A percentile compares a stretch with the other conserved stretches of the same genome.
phyloP scores from a whole-genome alignment of 2,797 vertebrate species.

The Triplophysa bombifrons region DNA sequence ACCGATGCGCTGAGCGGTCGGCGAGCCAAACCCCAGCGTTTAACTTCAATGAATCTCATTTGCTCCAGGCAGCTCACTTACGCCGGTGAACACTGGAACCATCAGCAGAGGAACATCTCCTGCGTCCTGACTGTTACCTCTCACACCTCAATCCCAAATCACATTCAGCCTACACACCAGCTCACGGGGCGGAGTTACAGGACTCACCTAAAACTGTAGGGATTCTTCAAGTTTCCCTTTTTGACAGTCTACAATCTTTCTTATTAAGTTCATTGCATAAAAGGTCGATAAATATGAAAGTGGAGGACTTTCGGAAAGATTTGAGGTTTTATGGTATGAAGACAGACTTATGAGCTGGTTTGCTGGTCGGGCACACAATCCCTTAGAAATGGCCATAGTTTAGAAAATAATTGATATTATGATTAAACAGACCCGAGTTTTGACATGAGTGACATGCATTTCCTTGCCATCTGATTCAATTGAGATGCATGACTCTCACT shows the following conservation, averaged over 20 bases:
- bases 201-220: neutral
- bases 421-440: conserved; percentile 26
- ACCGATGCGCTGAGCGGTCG: conserved; percentile 71
- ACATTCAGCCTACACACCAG: conserved; percentile 33
- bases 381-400: conserved; percentile 5
- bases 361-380: neutral
- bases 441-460: conserved; percentile 29
- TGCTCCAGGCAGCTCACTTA: conserved; percentile 68
- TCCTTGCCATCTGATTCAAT: conserved; percentile 50
- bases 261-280: neutral
- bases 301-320: neutral
- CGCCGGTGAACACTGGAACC: conserved; percentile 45
- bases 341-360: neutral
- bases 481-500: conserved; percentile 64
- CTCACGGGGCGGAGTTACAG: neutral
- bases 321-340: conserved; percentile 6
- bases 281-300: neutral
- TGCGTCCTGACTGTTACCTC: conserved; percentile 31
- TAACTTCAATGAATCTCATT: conserved; percentile 84
- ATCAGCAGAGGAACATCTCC: conserved; percentile 73
- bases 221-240: neutral
- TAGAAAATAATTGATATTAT: conserved; percentile 12
- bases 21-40: conserved; percentile 71
- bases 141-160: conserved; percentile 50
- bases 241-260: neutral